phyloP scores from a whole-genome alignment of 53 echinoderm and acorn worm species.

The Echinarachnius parma region DNA sequence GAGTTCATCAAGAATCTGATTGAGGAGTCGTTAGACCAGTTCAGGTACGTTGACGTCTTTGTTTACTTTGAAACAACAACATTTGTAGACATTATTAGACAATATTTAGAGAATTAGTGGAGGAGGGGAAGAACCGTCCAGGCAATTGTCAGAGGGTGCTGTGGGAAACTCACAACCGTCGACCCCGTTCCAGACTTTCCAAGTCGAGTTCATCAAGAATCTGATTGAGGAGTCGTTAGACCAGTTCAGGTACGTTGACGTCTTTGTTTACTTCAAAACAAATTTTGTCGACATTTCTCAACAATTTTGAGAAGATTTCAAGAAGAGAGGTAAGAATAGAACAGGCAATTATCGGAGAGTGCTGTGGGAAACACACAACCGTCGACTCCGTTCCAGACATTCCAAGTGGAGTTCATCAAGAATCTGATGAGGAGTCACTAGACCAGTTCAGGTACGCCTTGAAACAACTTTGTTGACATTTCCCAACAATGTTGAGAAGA shows the following conservation, averaged over 20 bases:
- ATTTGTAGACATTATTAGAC: too few relatives aligned
- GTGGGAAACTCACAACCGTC: conserved; percentile 5
- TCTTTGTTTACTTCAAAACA: too few relatives aligned
- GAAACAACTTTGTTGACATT: too few relatives aligned
- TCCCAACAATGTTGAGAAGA: too few relatives aligned
- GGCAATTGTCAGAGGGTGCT: too few relatives aligned
- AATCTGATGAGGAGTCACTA: conserved; percentile 91
- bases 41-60: too few relatives aligned
- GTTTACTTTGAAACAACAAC: too few relatives aligned
- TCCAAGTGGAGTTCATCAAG: conserved; percentile 95
- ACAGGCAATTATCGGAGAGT: background rate
- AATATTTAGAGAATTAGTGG: too few relatives aligned
- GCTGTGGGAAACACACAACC: conserved; percentile 1
- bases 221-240: conserved; percentile 95
- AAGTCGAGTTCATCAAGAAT: conserved; percentile 93
- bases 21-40: conserved; percentile 88
- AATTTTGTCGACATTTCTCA: too few relatives aligned
- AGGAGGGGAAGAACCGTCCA: too few relatives aligned
- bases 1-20: conserved; percentile 96
- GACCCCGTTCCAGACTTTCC: conserved; percentile 71
- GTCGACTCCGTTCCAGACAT: conserved; percentile 58
- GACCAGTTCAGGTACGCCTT: conserved; percentile 91
- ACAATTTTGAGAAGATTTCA: too few relatives aligned
- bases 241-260: conserved; percentile 85
- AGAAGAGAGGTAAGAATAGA: conserved; percentile 1